A percentile compares a stretch with the other conserved stretches of the same genome.
phyloP scores from a whole-genome alignment of 2,113 vertebrate genomes.

The Poeciliopsis prolifica region DNA sequence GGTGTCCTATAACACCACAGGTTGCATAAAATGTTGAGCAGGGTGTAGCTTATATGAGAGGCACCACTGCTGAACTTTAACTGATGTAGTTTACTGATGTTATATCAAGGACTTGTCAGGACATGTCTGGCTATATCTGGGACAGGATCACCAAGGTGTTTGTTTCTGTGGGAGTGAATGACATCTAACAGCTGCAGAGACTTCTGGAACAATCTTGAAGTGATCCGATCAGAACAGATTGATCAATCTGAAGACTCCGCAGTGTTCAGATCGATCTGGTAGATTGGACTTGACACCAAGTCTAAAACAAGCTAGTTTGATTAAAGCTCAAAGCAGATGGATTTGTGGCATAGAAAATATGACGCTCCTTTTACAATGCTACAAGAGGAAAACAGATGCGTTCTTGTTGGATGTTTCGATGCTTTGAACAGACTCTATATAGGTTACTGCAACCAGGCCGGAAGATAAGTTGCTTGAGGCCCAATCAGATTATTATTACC shows the following conservation, averaged over 20 bases:
- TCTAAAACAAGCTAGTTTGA: constrained; percentile 24
- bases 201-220: background rate
- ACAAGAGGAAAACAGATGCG: no score
- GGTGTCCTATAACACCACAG: background rate
- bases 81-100: background rate
- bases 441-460: no score
- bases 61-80: background rate
- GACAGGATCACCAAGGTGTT: constrained; percentile 7
- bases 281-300: constrained; percentile 8
- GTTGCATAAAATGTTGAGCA: background rate
- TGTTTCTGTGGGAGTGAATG: background rate
- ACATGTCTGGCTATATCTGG: constrained; percentile 43
- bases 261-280: background rate
- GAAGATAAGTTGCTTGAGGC: background rate
- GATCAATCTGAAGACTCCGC: background rate
- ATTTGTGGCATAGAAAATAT: background rate
- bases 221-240: background rate
- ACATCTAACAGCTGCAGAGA: constrained; percentile 1
- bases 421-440: no score
- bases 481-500: background rate
- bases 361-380: background rate
- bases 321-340: background rate
- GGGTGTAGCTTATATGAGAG: background rate
- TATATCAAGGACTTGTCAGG: constrained; percentile 23
- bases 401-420: no score